phyloP scores from a whole-genome alignment of 2,797 vertebrate genomes.

The Sebastes paucispinis region DNA sequence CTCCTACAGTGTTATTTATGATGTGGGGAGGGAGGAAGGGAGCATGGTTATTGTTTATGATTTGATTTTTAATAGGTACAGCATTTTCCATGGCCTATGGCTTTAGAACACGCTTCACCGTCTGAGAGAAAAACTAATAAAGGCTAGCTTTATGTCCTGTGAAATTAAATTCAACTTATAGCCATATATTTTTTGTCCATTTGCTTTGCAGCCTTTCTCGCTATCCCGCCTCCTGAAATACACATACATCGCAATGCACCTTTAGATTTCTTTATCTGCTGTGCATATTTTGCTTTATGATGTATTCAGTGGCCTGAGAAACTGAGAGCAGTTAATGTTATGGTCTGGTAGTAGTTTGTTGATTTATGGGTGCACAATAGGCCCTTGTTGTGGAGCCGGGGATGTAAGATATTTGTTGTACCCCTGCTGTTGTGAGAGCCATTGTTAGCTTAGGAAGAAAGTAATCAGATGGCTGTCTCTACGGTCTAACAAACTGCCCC shows the following conservation, averaged over 20 bases:
- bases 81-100: conserved; percentile 58
- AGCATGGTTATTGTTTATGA: conserved; percentile 65
- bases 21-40: background rate
- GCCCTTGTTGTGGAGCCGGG: conserved; percentile 3
- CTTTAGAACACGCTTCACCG: conserved; percentile 47
- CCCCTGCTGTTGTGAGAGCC: conserved; percentile 42
- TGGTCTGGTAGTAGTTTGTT: conserved; percentile 43
- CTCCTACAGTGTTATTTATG: conserved; percentile 51
- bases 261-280: conserved; percentile 56
- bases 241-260: conserved; percentile 47
- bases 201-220: conserved; percentile 40
- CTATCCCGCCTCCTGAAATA: conserved; percentile 26
- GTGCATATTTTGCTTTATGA: conserved; percentile 58
- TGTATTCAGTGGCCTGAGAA: conserved; percentile 46
- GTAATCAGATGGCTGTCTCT: conserved; percentile 55
- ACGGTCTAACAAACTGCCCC: conserved; percentile 48
- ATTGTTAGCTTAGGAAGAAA: conserved; percentile 53
- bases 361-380: conserved; percentile 50
- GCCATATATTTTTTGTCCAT: conserved; percentile 49
- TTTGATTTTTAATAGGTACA: conserved; percentile 67
- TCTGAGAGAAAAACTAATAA: conserved; percentile 69
- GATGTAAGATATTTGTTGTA: conserved; percentile 54
- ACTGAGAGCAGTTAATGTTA: conserved; percentile 48
- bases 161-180: conserved; percentile 78
- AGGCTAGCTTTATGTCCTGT: conserved; percentile 79